Base-by-base conservation (phyloP, 2,113 vertebrate genomes). In the Etia nguti region DNA sequence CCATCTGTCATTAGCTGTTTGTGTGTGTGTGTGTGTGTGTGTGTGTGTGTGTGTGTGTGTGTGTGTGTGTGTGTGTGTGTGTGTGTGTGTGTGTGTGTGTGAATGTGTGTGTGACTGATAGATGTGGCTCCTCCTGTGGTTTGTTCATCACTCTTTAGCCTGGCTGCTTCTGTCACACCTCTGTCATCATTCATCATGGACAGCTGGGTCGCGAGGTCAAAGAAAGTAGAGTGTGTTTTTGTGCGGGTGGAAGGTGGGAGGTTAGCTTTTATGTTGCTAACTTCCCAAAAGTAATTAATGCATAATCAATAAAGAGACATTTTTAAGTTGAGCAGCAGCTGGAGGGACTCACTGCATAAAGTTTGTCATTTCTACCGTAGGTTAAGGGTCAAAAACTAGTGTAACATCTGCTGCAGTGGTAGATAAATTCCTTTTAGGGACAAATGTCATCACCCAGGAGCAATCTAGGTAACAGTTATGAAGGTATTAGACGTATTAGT, bases 141-240 rank as follows among this genome's bases (percentile, higher is more conserved):
- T 92, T 95, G 92, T 93, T 95, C 90, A 94, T 94, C 90, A 89
- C 86, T 92, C 90, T 90, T 89, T 86, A 65, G 85, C 87, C 83
- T 79, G 88, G 84, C 82, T 77, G 81, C 83, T 88, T 86, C 89
- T 89, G 91, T 94, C 89, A 90, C 89, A 82, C 86, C 84, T 91
- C 93, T 92, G 93, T 94, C 92, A 91, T 93, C 90, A 50, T 94
- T 89, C 88, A 41, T 95, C 95, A 94, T 62, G 84, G 90, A 75
- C 88, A 90, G 84, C 90, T 82, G 87, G 88, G 90, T 22, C 85
- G 16, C 2, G 10, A 88, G 92, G 92, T 92, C 92, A 88, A 79
- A 86, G 29, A n/a, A 3, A 73, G 81, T 83, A n/a, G 55, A 50
- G 6, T 80, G 70, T 84, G 81, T 85, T 73, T 84, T 73, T 88